phyloP scores from a whole-genome alignment of 2,888 invertebrate species.

The Dryobota labecula region DNA sequence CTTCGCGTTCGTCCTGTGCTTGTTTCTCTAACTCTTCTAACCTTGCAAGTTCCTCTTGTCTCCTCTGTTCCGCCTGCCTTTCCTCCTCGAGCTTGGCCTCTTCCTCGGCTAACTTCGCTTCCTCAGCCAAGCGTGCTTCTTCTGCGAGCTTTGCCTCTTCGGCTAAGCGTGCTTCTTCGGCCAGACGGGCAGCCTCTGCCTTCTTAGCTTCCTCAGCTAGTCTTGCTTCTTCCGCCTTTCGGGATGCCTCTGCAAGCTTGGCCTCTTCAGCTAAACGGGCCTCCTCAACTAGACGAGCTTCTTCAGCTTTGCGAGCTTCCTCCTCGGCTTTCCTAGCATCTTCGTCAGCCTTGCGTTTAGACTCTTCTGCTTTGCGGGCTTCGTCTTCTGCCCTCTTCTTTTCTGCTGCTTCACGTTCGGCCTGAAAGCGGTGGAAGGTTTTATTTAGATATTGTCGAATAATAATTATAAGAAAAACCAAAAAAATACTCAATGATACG shows the following conservation, averaged over 20 bases:
- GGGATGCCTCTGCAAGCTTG: constrained; percentile 81
- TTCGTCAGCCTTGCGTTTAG: constrained; percentile 87
- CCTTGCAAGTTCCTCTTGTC: constrained; percentile 89
- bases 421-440: constrained; percentile 64
- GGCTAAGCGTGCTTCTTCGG: constrained; percentile 86
- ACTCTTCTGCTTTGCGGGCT: constrained; percentile 88
- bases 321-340: constrained; percentile 87
- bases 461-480: neutral
- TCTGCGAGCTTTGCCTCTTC: constrained; percentile 87
- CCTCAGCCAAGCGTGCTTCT: constrained; percentile 86
- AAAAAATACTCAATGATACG: constrained; percentile 15
- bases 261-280: constrained; percentile 80
- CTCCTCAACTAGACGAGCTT: constrained; percentile 86
- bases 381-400: constrained; percentile 90
- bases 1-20: constrained; percentile 92
- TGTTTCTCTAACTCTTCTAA: constrained; percentile 91
- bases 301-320: constrained; percentile 85
- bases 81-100: constrained; percentile 81
- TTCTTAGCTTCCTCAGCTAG: constrained; percentile 84
- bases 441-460: neutral
- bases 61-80: constrained; percentile 87
- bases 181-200: constrained; percentile 82
- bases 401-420: constrained; percentile 85
- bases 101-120: constrained; percentile 86
- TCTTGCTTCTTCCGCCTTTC: constrained; percentile 83